Percentiles rank a stretch among this genome's conserved stretches.
phyloP scores from a whole-genome alignment of 2,888 invertebrate genomes.

The Nemapogon koenigi region DNA sequence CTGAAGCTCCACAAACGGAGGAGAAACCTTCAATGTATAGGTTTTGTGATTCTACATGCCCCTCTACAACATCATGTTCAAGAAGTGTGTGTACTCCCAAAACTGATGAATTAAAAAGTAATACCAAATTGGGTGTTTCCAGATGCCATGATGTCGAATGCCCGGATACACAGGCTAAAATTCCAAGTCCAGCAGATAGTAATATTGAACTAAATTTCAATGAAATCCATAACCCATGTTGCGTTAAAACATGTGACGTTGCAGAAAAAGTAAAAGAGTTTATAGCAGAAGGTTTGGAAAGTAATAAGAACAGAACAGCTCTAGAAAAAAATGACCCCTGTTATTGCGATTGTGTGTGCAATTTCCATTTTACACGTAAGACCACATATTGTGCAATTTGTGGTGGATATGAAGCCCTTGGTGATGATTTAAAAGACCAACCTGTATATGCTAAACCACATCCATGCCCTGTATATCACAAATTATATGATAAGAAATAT shows the following conservation, averaged over 20 bases:
- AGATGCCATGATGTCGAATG: slow-evolving; percentile 2
- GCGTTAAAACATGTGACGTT: slow-evolving; percentile 40
- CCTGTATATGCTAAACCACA: slow-evolving; percentile 41
- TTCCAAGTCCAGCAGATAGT: slow-evolving; percentile 45
- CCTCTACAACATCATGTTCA: slow-evolving; percentile 30
- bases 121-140: background rate
- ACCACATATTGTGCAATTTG: slow-evolving; percentile 52
- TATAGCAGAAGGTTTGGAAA: slow-evolving; percentile 30
- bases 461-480: slow-evolving; percentile 53
- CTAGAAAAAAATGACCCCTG: slow-evolving; percentile 30
- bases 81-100: slow-evolving; percentile 29
- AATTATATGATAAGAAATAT: slow-evolving; percentile 40
- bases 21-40: slow-evolving; percentile 21
- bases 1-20: background rate
- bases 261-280: slow-evolving; percentile 46
- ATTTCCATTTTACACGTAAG: slow-evolving; percentile 39
- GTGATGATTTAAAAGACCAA: slow-evolving; percentile 37
- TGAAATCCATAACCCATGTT: slow-evolving; percentile 43
- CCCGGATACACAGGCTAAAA: background rate
- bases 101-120: background rate
- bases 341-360: slow-evolving; percentile 50
- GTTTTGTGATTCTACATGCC: slow-evolving; percentile 35
- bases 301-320: slow-evolving; percentile 23
- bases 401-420: slow-evolving; percentile 49
- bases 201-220: slow-evolving; percentile 33